A percentile compares a stretch with the other conserved stretches of the same genome.
phyloP scores from a whole-genome alignment of 2,888 invertebrate species.

The Neocrepidodera transversa region DNA sequence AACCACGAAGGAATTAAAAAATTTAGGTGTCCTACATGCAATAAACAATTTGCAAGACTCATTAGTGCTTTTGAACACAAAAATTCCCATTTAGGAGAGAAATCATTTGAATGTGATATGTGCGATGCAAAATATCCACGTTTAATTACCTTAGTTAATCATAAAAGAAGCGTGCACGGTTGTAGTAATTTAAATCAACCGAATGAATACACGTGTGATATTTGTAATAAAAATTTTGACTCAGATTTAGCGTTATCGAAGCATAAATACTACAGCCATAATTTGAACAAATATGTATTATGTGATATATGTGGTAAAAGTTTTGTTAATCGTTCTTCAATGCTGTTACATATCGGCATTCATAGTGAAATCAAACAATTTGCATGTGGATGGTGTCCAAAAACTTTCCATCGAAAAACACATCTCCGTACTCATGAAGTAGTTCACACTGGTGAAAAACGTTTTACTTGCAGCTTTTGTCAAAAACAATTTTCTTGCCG shows the following conservation, averaged over 20 bases:
- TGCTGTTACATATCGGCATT: constrained; percentile 43
- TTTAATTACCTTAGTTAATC: constrained; percentile 63
- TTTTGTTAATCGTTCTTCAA: constrained; percentile 45
- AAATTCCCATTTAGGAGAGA: constrained; percentile 63
- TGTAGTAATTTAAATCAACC: no score
- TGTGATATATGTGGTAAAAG: constrained; percentile 67
- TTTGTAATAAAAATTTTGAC: constrained; percentile 56
- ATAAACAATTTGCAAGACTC: constrained; percentile 44
- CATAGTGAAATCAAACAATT: constrained; percentile 49
- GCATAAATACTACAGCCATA: constrained; percentile 51
- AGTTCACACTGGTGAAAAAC: constrained; percentile 46
- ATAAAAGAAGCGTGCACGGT: constrained; percentile 61
- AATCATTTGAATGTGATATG: constrained; percentile 44
- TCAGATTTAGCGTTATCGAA: constrained; percentile 51
- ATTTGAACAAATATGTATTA: constrained; percentile 57
- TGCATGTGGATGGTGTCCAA: constrained; percentile 37
- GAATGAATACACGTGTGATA: constrained; percentile 55
- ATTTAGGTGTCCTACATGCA: no score
- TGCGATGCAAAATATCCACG: constrained; percentile 63
- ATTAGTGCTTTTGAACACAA: constrained; percentile 48
- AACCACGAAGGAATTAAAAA: no score
- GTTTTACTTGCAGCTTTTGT: constrained; percentile 43
- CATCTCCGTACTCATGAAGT: constrained; percentile 42
- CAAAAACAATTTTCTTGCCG: constrained; percentile 33
- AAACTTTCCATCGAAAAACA: constrained; percentile 34